A percentile compares a stretch with the other conserved stretches of the same genome.
Evolutionary conservation across 2,888 invertebrate genomes (phyloP).

Genomic region (Cetonia aurata): DNA sequence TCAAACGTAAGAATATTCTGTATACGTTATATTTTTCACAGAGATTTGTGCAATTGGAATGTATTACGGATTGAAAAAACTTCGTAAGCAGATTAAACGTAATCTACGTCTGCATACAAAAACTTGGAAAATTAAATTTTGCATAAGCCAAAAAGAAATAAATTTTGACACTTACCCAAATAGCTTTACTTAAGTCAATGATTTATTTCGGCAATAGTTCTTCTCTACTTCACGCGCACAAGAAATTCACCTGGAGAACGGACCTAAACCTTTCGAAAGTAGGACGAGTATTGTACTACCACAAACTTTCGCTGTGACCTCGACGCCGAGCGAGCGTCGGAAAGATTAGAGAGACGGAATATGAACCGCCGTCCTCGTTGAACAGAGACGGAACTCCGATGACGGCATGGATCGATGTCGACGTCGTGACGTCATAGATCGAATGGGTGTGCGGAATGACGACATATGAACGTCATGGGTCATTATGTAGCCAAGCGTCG

Average conservation of each 20-base stretch:
- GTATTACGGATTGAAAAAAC: not conserved
- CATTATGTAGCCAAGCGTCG: slow-evolving; percentile 54
- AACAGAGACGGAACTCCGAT: slow-evolving; percentile 52
- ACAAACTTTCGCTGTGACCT: slow-evolving; percentile 60
- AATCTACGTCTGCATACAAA: too few species aligned
- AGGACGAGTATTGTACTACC: slow-evolving; percentile 53
- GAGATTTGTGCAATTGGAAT: not conserved
- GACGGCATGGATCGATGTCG: slow-evolving; percentile 59
- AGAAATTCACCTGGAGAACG: slow-evolving; percentile 37
- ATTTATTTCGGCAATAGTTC: too few species aligned
- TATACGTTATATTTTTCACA: not conserved
- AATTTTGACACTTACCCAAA: too few species aligned
- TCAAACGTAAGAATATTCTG: too few species aligned
- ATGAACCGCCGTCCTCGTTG: slow-evolving; percentile 30
- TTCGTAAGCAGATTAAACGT: not conserved
- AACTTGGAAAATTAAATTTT: too few species aligned
- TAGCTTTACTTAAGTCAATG: too few species aligned
- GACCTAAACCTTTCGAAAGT: slow-evolving; percentile 48
- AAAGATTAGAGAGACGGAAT: slow-evolving; percentile 47
- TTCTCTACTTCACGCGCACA: not conserved
- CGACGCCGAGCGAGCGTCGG: slow-evolving; percentile 55
- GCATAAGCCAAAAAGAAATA: too few species aligned
- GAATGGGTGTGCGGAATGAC: slow-evolving; percentile 57
- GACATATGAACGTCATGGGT: slow-evolving; percentile 57
- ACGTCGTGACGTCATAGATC: slow-evolving; percentile 56